These are phyloP conservation scores for Pygoscelis antarcticus DNA, from an alignment of 2,113 vertebrate genomes.

Conservation along the genomic window DNA sequence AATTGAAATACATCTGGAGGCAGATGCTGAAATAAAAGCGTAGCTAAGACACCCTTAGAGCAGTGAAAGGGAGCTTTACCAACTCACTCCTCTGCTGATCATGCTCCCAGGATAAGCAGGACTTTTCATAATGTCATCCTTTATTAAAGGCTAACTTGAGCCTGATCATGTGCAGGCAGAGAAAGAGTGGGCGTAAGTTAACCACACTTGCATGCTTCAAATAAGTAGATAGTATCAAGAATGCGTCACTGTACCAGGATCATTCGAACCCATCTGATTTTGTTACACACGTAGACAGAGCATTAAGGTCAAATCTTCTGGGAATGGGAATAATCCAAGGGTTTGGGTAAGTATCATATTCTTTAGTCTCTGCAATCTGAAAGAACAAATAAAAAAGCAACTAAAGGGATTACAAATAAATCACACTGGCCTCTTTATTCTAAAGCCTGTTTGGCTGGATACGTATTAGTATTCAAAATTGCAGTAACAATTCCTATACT, in stretches of 20 bases:
- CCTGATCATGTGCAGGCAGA: neutral
- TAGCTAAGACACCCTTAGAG: neutral
- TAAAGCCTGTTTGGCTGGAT: neutral
- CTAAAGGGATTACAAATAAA: constrained; percentile 56
- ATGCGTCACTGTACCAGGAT: neutral
- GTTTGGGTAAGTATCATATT: constrained; percentile 38
- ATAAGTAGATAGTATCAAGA: neutral
- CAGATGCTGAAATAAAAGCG: neutral
- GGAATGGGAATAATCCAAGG: constrained; percentile 33
- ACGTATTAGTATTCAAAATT: neutral
- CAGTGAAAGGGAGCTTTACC: neutral
- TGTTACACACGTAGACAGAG: neutral
- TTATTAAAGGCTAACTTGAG: neutral
- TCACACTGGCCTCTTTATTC: constrained; percentile 15
- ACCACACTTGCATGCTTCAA: neutral
- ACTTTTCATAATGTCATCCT: neutral
- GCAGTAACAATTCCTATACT: neutral
- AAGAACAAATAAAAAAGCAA: constrained; percentile 45
- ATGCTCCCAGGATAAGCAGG: neutral
- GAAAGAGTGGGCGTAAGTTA: neutral
- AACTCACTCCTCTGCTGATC: neutral
- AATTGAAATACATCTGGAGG: neutral
- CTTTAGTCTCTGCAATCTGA: constrained; percentile 31
- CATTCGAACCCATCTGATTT: constrained; percentile 15
- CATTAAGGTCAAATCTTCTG: constrained; percentile 44